Conservation (phyloP, 2,113 vertebrate species). For the Alces alces region DNA sequence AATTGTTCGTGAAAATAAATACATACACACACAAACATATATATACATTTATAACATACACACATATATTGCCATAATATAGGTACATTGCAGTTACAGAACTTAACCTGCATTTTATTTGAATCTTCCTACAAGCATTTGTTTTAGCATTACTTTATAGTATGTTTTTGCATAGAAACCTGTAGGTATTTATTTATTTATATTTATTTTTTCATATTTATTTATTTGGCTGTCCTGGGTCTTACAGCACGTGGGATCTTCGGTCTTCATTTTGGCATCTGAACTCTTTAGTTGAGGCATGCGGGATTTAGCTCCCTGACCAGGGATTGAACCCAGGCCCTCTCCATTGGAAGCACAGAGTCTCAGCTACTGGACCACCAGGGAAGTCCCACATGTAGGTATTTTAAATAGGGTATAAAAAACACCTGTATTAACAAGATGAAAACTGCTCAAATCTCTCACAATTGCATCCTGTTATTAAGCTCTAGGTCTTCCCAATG, state of each 20-base stretch:
- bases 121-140: neutral
- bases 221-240: neutral
- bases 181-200: neutral
- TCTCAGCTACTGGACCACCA: neutral
- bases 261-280: neutral
- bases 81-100: neutral
- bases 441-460: neutral
- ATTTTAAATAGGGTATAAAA: neutral
- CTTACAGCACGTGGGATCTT: neutral
- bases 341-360: neutral
- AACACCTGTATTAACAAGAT: neutral
- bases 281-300: neutral
- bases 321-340: neutral
- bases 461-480: neutral
- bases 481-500: neutral
- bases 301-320: neutral
- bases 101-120: neutral
- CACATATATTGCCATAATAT: neutral
- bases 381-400: neutral
- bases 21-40: neutral
- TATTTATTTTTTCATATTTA: neutral
- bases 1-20: conserved; percentile 3
- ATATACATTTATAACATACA: neutral
- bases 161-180: neutral
- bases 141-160: neutral